These are phyloP conservation scores for Labeo rohita DNA, from an alignment of 2,113 vertebrate species.

Conservation along the genomic window DNA sequence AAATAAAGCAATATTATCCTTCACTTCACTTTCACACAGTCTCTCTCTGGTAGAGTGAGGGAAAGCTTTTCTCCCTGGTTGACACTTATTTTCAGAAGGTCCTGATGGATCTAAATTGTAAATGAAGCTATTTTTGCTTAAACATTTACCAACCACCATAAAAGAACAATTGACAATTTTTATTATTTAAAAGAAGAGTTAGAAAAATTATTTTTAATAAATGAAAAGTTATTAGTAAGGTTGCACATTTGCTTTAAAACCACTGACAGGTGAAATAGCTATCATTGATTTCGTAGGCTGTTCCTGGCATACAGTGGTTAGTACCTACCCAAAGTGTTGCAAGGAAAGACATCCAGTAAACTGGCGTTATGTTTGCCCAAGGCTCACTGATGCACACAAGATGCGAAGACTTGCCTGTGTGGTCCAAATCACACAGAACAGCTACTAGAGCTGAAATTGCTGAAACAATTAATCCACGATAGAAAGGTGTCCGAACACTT, in stretches of 20 bases:
- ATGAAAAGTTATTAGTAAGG: background rate
- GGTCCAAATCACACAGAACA: too few relatives aligned
- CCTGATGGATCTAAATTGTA: background rate
- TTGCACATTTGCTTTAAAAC: background rate
- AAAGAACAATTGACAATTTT: background rate
- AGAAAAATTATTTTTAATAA: too few relatives aligned
- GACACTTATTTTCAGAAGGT: background rate
- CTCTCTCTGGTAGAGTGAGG: constrained; percentile 2
- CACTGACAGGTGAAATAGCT: background rate
- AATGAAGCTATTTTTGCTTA: background rate
- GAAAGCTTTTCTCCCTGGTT: background rate
- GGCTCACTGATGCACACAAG: too few relatives aligned
- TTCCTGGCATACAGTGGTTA: background rate
- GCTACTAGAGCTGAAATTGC: too few relatives aligned
- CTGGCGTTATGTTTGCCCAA: too few relatives aligned
- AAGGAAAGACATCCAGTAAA: too few relatives aligned
- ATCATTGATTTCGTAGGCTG: background rate
- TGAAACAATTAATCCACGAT: too few relatives aligned
- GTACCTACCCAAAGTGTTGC: background rate
- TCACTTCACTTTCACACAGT: constrained; percentile 10
- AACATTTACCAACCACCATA: background rate
- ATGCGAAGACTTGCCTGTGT: too few relatives aligned
- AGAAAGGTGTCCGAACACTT: too few relatives aligned
- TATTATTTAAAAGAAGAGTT: background rate
- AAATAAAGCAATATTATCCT: constrained; percentile 24